phyloP scores from a whole-genome alignment of 2,113 vertebrate genomes.

The Sardina pilchardus region DNA sequence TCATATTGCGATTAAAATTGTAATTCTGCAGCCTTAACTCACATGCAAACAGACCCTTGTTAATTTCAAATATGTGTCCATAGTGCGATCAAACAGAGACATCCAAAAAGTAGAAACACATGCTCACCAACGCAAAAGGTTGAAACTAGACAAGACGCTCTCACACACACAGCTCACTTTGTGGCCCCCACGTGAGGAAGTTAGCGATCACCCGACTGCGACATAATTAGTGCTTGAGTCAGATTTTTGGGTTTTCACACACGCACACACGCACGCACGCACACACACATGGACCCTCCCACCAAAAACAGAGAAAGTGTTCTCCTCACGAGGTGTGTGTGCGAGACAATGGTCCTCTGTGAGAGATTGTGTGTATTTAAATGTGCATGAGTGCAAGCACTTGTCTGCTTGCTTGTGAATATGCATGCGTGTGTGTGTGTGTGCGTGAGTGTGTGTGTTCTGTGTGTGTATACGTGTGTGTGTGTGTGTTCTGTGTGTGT shows the following conservation, averaged over 20 bases:
- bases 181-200: conserved; percentile 40
- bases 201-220: conserved; percentile 41
- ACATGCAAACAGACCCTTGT: background rate
- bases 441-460: conserved; percentile 27
- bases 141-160: background rate
- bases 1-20: too few relatives aligned
- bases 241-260: conserved; percentile 37
- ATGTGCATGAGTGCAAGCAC: background rate
- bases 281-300: conserved; percentile 34
- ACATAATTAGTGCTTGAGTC: conserved; percentile 48
- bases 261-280: conserved; percentile 38
- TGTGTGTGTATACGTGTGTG: conserved; percentile 21
- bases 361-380: conserved; percentile 9
- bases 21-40: too few relatives aligned
- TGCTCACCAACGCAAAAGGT: too few relatives aligned
- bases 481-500: conserved; percentile 39
- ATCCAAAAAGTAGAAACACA: too few relatives aligned
- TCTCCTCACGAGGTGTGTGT: conserved; percentile 46
- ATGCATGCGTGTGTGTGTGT: conserved; percentile 14
- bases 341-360: conserved; percentile 54
- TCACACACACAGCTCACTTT: background rate
- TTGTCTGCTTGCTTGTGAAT: conserved; percentile 27
- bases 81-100: background rate
- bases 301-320: conserved; percentile 38
- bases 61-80: background rate